Evolutionary conservation across 64 coral and sea anemone genomes (phyloP), one percentile per base, ranked within the genome.

Genomic region (Exaiptasia diaphana): DNA sequence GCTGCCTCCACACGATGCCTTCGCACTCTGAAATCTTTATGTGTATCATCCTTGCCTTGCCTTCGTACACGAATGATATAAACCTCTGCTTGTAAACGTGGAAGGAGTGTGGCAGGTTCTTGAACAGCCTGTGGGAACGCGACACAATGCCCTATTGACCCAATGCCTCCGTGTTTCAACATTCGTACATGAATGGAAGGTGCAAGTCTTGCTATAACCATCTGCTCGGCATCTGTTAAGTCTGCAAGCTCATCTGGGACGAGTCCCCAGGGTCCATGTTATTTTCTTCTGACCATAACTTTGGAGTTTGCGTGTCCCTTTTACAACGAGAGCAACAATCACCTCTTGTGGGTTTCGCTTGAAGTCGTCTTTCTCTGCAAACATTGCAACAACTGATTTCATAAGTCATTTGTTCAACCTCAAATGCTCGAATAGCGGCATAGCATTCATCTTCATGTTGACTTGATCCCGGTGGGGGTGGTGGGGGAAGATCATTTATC

Each of bases 21-120:
- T 71, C 81, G 29, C 1, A 83, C 81, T 20, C 38, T 71, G 20
- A 83, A 83, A 56, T 83, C 67, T 72, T 55, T 83, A 43, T 83
- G 64, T 14, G 81, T 56, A 7, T 73, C 50, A 37, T 83, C 43
- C 32, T 45, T 68, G 34, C 64, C 81, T 33, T 73, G 64, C 26
- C 81, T 53, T 52, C 64, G 17, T 17, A 73, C 81, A 10, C 43
- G 10, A 17, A 84, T 53, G 15, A 84, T 55, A 40, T 68, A 37
- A 28, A 83, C 65, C 1, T 83, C 64, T 29, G 64, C 25, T 40
- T 44, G 41, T 40, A 38, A 36, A 7, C 25, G 11, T 37, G 81
- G 81, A 10, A 83, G 63, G 25, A 46, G 71, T 10, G 65, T 50
- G 10, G 67, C 41, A 44, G 67, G 67, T 24, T 49, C 30, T 29